Evolutionary conservation across 1,140 invertebrate genomes (phyloP).

Genomic region (Hylaeus anthracinus): DNA sequence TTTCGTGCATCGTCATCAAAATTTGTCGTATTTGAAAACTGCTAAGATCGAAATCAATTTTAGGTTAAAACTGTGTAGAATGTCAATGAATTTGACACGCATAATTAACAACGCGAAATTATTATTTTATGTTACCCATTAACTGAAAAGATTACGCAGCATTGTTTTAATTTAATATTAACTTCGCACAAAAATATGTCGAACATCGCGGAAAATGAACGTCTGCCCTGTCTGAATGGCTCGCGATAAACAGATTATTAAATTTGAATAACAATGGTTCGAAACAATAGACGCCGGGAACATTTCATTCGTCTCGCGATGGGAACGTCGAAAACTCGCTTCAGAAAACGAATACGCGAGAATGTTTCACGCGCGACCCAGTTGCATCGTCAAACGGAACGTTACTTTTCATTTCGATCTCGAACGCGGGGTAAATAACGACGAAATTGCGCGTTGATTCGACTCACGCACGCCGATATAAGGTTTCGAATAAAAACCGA

Average conservation of each 20-base stretch:
- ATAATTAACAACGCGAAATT: no score
- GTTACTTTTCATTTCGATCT: constrained; percentile 39
- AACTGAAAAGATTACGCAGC: no score
- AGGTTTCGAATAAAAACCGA: not conserved
- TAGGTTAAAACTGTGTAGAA: no score
- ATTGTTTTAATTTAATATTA: not conserved
- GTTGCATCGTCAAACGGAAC: constrained; percentile 17
- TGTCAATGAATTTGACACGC: no score
- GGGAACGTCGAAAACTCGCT: not conserved
- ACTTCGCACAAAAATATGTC: not conserved
- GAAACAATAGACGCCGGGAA: not conserved
- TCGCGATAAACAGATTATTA: not conserved
- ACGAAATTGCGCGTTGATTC: constrained; percentile 22
- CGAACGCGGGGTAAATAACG: constrained; percentile 18
- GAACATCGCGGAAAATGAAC: not conserved
- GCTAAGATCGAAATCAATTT: no score
- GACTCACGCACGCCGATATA: not conserved
- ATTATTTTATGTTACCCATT: no score
- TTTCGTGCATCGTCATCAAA: no score
- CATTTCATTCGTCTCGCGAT: not conserved
- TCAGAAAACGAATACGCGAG: not conserved
- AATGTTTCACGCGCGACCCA: constrained; percentile 28
- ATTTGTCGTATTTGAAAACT: no score
- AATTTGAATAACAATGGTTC: not conserved
- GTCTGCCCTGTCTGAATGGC: not conserved